These are phyloP conservation scores for Reticulitermes speratus DNA, from an alignment of 1,140 invertebrate genomes.

Conservation along the genomic window DNA sequence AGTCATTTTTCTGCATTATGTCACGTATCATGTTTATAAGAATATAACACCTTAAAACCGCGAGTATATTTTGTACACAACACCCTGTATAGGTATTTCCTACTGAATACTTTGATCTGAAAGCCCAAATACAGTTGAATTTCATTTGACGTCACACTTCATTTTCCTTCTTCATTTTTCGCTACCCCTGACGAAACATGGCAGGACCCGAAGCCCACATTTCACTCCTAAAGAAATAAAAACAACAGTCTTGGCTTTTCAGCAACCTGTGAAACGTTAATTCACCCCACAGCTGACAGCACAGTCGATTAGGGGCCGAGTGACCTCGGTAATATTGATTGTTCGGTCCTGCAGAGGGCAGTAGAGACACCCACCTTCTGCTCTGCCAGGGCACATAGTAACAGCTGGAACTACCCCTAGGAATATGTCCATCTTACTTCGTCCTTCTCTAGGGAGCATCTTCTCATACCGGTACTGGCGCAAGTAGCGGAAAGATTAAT, in stretches of 20 bases:
- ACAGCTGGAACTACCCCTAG: not conserved
- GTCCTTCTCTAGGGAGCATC: not conserved
- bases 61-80: too few relatives aligned
- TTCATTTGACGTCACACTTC: too few relatives aligned
- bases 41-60: too few relatives aligned
- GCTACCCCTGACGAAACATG: too few relatives aligned
- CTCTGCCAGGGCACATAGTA: not conserved
- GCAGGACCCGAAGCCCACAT: too few relatives aligned
- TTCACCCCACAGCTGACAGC: not conserved
- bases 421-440: not conserved
- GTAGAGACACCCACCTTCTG: not conserved
- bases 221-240: too few relatives aligned
- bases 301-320: not conserved
- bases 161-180: too few relatives aligned
- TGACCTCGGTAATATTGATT: not conserved
- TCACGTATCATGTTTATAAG: too few relatives aligned
- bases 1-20: too few relatives aligned
- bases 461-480: not conserved
- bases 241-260: not conserved
- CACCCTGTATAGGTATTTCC: too few relatives aligned
- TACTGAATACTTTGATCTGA: too few relatives aligned
- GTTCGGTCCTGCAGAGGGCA: not conserved
- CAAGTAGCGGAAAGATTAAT: conserved; percentile 10
- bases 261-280: not conserved
- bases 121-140: too few relatives aligned